Percentiles rank a stretch among this genome's conserved stretches.
These are phyloP conservation scores for Capreolus pygargus DNA, from an alignment of 2,113 vertebrate species.

Conservation along the genomic window DNA sequence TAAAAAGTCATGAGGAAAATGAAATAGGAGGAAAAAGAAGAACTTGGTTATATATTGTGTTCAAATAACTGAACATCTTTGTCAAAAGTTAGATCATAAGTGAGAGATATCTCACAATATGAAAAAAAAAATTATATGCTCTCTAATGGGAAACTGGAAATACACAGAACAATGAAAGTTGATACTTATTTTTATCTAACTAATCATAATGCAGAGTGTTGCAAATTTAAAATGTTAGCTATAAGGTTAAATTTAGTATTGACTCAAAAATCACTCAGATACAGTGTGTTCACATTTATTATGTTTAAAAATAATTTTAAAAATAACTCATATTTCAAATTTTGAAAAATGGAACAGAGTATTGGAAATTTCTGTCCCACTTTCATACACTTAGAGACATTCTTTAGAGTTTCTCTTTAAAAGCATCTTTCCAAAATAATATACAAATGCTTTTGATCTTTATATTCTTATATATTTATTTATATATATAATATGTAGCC, in stretches of 20 bases:
- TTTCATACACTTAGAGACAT: not conserved
- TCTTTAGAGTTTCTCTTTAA: not conserved
- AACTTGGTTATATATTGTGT: not conserved
- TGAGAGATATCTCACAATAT: not conserved
- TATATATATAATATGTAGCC: not conserved
- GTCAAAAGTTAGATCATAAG: not conserved
- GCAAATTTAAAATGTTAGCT: not conserved
- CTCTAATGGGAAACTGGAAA: not conserved
- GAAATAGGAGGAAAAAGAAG: not conserved
- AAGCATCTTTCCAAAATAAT: not conserved
- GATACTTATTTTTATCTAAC: not conserved
- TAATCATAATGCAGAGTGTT: not conserved
- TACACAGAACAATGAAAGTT: not conserved
- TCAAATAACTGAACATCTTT: not conserved
- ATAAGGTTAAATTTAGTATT: not conserved
- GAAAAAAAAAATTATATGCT: not conserved
- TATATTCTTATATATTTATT: not conserved
- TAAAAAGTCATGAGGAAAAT: not conserved
- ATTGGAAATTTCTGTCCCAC: not conserved
- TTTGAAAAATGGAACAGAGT: not conserved
- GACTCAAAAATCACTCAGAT: not conserved
- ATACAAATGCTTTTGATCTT: not conserved
- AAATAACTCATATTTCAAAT: not conserved
- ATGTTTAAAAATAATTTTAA: not conserved
- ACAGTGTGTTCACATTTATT: not conserved